These are phyloP conservation scores for Tachystola acroxantha DNA, from an alignment of 2,888 invertebrate genomes.

Conservation along the genomic window DNA sequence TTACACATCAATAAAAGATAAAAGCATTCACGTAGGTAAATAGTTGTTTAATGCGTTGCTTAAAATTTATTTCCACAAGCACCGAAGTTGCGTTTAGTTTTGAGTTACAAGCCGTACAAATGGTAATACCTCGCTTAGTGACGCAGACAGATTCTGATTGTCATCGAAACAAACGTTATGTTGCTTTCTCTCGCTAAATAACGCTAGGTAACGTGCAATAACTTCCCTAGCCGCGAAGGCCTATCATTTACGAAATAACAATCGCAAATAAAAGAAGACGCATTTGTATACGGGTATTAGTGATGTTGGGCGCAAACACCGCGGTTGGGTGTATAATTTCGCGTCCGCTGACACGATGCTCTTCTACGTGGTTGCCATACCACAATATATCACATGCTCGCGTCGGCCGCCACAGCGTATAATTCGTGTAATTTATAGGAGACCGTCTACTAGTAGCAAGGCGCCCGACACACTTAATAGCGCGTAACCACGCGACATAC, in stretches of 20 bases:
- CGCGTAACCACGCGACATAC: slow-evolving; percentile 69
- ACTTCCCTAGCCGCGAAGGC: slow-evolving; percentile 53
- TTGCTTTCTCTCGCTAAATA: slow-evolving; percentile 49
- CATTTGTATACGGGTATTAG: slow-evolving; percentile 48
- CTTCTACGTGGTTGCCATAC: slow-evolving; percentile 46
- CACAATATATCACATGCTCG: slow-evolving; percentile 70
- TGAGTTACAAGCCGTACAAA: slow-evolving; percentile 49
- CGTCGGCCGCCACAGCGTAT: slow-evolving; percentile 59
- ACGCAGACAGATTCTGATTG: slow-evolving; percentile 67
- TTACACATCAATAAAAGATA: slow-evolving; percentile 13
- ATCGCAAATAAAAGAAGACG: slow-evolving; percentile 57
- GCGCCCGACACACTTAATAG: slow-evolving; percentile 60
- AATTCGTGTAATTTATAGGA: slow-evolving; percentile 74
- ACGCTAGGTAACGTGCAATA: slow-evolving; percentile 52
- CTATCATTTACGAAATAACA: slow-evolving; percentile 69
- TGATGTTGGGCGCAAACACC: slow-evolving; percentile 52
- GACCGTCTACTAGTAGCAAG: slow-evolving; percentile 60
- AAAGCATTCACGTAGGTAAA: slow-evolving; percentile 14
- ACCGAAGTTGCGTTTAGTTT: slow-evolving; percentile 25
- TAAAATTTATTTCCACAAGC: slow-evolving; percentile 39
- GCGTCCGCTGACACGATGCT: slow-evolving; percentile 61
- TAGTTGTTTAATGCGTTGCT: slow-evolving; percentile 25
- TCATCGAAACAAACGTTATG: slow-evolving; percentile 61
- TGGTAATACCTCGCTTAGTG: slow-evolving; percentile 47
- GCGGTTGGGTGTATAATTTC: slow-evolving; percentile 65